Percentiles rank a stretch among this genome's conserved stretches.
phyloP scores from a whole-genome alignment of 2,797 vertebrate genomes.

The Microcaecilia unicolor region DNA sequence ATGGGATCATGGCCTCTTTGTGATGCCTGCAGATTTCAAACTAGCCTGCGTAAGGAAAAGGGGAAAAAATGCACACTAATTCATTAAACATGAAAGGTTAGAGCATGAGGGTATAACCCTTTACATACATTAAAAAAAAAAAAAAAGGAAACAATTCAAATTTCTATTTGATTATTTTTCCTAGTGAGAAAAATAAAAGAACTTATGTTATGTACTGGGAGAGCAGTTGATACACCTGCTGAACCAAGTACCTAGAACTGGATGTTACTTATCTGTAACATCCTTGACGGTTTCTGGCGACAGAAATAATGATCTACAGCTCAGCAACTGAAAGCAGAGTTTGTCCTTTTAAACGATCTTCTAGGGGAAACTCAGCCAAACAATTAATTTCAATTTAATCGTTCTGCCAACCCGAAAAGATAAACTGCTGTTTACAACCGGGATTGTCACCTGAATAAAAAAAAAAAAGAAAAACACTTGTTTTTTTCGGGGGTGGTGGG shows the following conservation, averaged over 20 bases:
- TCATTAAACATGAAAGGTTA: conserved; percentile 51
- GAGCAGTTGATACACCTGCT: neutral
- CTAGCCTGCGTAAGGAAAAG: conserved; percentile 34
- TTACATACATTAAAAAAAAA: conserved; percentile 23
- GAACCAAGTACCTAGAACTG: conserved; percentile 3
- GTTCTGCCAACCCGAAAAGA: neutral
- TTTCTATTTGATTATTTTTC: conserved; percentile 23
- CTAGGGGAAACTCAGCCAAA: neutral
- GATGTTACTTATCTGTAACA: conserved; percentile 1
- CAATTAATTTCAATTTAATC: neutral
- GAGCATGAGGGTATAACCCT: conserved; percentile 19
- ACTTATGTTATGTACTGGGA: conserved; percentile 1
- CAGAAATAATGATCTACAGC: too few species aligned
- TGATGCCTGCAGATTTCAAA: conserved; percentile 48
- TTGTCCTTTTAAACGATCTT: neutral
- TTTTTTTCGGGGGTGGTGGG: too few species aligned
- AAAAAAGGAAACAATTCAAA: conserved; percentile 16
- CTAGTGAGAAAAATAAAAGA: conserved; percentile 15
- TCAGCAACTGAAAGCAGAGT: neutral
- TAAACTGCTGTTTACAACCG: accelerated
- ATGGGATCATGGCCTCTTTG: conserved; percentile 62
- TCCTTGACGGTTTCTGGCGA: neutral
- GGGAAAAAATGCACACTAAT: conserved; percentile 56
- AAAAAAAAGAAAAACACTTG: too few species aligned
- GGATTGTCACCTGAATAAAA: too few species aligned